Conservation (phyloP, 2,888 invertebrate genomes). For the Vannuccia rotundouncinata region DNA sequence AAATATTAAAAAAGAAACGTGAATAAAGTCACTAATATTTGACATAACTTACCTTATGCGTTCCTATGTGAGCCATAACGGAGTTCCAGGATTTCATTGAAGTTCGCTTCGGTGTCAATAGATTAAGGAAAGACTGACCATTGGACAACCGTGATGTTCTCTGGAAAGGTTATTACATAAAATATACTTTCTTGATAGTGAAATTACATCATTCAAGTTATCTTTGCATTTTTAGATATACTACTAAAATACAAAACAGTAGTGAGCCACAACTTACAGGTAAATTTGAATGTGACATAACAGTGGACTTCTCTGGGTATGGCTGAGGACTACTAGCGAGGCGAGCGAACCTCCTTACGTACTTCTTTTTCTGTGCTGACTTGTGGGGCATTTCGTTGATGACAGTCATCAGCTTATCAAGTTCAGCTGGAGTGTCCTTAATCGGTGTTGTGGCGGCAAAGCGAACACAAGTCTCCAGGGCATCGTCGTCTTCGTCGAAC, state of each 20-base stretch:
- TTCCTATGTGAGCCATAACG: neutral
- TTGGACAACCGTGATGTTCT: neutral
- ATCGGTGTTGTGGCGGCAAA: neutral
- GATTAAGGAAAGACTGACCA: neutral
- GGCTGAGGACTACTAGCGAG: slow-evolving; percentile 5
- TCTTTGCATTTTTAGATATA: neutral
- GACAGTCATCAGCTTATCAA: slow-evolving; percentile 4
- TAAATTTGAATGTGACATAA: neutral
- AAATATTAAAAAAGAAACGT: too few relatives aligned
- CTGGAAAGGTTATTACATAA: neutral
- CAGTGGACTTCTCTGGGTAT: neutral
- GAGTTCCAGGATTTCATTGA: neutral
- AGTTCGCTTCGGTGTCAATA: neutral
- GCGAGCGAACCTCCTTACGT: neutral
- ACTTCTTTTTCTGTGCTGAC: neutral
- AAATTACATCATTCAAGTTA: neutral
- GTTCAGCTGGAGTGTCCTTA: neutral
- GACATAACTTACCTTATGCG: neutral
- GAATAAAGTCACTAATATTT: too few relatives aligned
- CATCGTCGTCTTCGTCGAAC: neutral
- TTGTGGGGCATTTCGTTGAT: slow-evolving; percentile 3
- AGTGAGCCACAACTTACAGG: neutral
- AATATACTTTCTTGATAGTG: neutral
- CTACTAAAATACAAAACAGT: neutral
- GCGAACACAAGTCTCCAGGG: neutral